Evolutionary conservation across 2,797 vertebrate species (phyloP).

Genomic region (Pseudomugil gertrudae): DNA sequence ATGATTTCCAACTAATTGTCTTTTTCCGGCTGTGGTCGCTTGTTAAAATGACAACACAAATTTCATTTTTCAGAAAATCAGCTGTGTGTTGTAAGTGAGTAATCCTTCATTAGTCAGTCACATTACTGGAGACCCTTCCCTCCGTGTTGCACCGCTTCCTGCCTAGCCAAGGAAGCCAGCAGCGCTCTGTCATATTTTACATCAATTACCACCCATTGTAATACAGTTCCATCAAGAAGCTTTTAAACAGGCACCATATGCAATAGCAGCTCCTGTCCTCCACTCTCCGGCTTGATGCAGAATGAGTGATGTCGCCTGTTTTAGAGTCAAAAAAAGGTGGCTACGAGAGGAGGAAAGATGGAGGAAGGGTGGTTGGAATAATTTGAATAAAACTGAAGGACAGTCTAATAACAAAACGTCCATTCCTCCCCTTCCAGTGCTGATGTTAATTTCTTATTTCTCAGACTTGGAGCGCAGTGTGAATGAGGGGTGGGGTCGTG

Average conservation of each 20-base stretch:
- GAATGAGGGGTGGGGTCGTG: slow-evolving; percentile 92
- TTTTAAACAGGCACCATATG: slow-evolving; percentile 96
- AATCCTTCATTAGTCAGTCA: slow-evolving; percentile 98
- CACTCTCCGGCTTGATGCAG: slow-evolving; percentile 75
- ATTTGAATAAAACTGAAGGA: slow-evolving; percentile 95
- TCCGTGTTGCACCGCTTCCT: slow-evolving; percentile 86
- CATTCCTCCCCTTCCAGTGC: slow-evolving; percentile 77
- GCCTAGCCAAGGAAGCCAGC: slow-evolving; percentile 93
- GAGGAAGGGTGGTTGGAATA: slow-evolving; percentile 81
- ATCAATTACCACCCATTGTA: slow-evolving; percentile 97
- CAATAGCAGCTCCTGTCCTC: slow-evolving; percentile 83
- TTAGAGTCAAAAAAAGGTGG: slow-evolving; percentile 63
- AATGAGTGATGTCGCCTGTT: slow-evolving; percentile 93
- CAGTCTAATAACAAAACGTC: slow-evolving; percentile 96
- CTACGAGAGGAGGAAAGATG: slow-evolving; percentile 41
- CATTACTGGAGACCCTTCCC: slow-evolving; percentile 90
- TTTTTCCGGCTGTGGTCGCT: slow-evolving; percentile 94
- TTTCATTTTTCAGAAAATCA: slow-evolving; percentile 99
- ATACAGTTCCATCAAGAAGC: slow-evolving; percentile 94
- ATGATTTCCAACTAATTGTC: slow-evolving; percentile 98
- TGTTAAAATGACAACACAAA: slow-evolving; percentile 95
- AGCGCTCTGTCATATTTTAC: slow-evolving; percentile 99
- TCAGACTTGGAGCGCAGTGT: slow-evolving; percentile 82
- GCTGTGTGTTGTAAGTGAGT: slow-evolving; percentile 86
- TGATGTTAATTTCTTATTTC: slow-evolving; percentile 99